Evolutionary conservation across 2,113 vertebrate genomes (phyloP), one percentile per base, ranked within the genome.

Genomic region (Actenoides lindsayi): DNA sequence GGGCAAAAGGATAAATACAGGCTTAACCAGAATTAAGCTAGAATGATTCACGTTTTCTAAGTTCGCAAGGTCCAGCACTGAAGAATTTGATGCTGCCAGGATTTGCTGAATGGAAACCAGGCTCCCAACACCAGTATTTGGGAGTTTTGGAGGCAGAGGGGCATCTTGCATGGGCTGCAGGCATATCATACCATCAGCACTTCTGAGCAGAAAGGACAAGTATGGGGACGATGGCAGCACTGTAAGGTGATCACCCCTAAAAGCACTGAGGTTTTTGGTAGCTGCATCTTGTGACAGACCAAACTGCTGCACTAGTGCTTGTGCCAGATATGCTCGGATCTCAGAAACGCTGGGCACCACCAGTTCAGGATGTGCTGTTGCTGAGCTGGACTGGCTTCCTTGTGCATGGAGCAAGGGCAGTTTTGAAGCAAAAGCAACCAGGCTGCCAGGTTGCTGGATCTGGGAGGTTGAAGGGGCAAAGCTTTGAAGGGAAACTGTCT

Each of bases 1-100:
- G 30, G 95, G 57, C 77, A 95, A 44, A 44, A 97, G 92, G 10
- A 97, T 56, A 44, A 97, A 94, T 10, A 97, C 62, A 1, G 96
- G 96, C 24, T 93, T 87, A 30, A 97, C 67, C 67, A 97, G 91
- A 2, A 97, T 82, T 44, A 97, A 1, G 73, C 89, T 95, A 50
- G 94, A n/a, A 19, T 82, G 54, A 51, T 54, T 79, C 73, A 37
- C 41, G 1, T 67, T 73, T 30, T 65, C 23, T 4, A 87, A 7
- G 17, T 16, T 5, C 5, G 24, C 28, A 1, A 71, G 50, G 19
- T 35, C 85, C 83, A 84, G 51, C 0, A 1, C 46, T 10, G 96
- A 87, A 11, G 92, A 82, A n/a, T 90, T 81, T 8, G 95, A 19
- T 0, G 27, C 69, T 75, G 75, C 48, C 81, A 97, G 90, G 69